A percentile compares a stretch with the other conserved stretches of the same genome.
Evolutionary conservation across 2,113 vertebrate species (phyloP).

Genomic region (Anser brachyrhynchus): DNA sequence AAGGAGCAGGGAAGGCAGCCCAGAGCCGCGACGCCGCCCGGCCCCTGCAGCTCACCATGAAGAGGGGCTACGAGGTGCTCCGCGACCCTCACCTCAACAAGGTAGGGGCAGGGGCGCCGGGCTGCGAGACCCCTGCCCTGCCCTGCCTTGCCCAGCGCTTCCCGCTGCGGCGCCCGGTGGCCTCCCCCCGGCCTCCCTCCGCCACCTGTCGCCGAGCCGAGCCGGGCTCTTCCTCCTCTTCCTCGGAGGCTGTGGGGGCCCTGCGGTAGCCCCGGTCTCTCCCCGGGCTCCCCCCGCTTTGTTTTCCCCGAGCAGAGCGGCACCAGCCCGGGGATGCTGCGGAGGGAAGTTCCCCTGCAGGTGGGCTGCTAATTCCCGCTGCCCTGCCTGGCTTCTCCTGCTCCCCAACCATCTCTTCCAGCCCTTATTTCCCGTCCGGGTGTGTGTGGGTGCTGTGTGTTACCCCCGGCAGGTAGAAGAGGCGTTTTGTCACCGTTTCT

Average conservation of each 20-base stretch:
- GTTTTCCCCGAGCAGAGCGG: fast-evolving
- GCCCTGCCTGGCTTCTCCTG: neutral
- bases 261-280: neutral
- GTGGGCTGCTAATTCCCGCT: neutral
- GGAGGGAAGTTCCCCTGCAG: neutral
- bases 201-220: neutral
- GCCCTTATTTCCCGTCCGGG: neutral
- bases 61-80: constrained; percentile 85
- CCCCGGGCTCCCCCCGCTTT: neutral
- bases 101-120: constrained; percentile 68
- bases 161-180: neutral
- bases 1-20: constrained; percentile 6
- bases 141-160: neutral
- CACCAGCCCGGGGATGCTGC: neutral
- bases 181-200: neutral
- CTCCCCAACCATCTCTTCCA: neutral
- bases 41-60: constrained; percentile 74
- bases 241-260: neutral
- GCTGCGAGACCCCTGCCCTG: neutral
- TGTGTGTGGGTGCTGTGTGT: neutral
- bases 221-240: neutral
- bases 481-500: neutral
- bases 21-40: neutral
- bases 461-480: neutral
- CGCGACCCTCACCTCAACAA: constrained; percentile 88